phyloP scores from a whole-genome alignment of 2,888 invertebrate species.

The Heteropelma amictum region DNA sequence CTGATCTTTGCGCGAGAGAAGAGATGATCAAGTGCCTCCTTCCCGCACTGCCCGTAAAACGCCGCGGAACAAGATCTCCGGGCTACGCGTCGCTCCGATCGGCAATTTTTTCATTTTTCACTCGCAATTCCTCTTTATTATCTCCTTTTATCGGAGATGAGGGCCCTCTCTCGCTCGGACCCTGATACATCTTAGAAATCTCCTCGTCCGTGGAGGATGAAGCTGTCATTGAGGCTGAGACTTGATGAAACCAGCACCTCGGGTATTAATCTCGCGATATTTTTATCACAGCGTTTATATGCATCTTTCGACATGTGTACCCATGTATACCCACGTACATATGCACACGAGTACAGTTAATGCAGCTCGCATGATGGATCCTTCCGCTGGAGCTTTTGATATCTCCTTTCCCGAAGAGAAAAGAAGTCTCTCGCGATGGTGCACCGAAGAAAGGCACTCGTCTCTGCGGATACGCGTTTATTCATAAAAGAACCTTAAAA shows the following conservation, averaged over 20 bases:
- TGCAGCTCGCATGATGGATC: slow-evolving; percentile 30
- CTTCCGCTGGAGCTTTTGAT: slow-evolving; percentile 37
- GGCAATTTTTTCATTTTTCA: too few species aligned
- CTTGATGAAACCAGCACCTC: slow-evolving; percentile 53
- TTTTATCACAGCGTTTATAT: slow-evolving; percentile 1
- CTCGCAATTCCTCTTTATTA: too few species aligned
- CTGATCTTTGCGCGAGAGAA: slow-evolving; percentile 32
- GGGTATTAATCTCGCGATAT: slow-evolving; percentile 48
- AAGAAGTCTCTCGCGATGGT: not conserved
- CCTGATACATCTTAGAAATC: slow-evolving; percentile 17
- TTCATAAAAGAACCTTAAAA: too few species aligned
- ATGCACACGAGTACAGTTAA: slow-evolving; percentile 3
- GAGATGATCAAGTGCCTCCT: slow-evolving; percentile 7
- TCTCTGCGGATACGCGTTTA: too few species aligned
- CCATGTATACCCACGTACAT: not conserved
- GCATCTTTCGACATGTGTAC: slow-evolving; percentile 33
- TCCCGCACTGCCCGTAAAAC: slow-evolving; percentile 19
- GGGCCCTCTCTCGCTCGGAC: not conserved
- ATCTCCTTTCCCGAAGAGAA: slow-evolving; percentile 41
- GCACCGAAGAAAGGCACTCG: too few species aligned
- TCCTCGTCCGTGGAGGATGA: slow-evolving; percentile 33
- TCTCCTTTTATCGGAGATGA: too few species aligned
- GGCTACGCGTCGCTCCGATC: not conserved
- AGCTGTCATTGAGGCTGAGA: slow-evolving; percentile 39
- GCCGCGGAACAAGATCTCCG: slow-evolving; percentile 30